Percentiles rank a stretch among this genome's conserved stretches.
phyloP scores from a whole-genome alignment of 2,888 invertebrate genomes.

The Synanthedon vespiformis region DNA sequence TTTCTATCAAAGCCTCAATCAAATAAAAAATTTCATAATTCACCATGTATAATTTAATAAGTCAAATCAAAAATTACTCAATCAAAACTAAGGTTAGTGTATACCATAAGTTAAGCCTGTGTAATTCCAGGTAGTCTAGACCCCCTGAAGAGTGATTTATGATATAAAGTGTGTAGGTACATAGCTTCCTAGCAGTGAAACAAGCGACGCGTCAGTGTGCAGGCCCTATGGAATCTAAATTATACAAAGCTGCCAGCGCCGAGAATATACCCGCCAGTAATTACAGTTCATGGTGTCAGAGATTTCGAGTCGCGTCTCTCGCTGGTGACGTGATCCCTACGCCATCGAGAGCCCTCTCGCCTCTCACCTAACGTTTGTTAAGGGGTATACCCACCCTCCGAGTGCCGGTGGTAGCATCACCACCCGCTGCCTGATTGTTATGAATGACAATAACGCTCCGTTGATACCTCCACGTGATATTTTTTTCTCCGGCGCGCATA shows the following conservation, averaged over 20 bases:
- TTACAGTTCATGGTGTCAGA: conserved; percentile 17
- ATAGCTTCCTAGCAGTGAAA: not conserved
- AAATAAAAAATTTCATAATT: too few relatives aligned
- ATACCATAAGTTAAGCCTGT: too few relatives aligned
- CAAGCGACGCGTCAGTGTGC: conserved; percentile 1
- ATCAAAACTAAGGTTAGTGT: too few relatives aligned
- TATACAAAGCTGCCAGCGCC: conserved; percentile 20
- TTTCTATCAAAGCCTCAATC: too few relatives aligned
- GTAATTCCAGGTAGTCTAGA: too few relatives aligned
- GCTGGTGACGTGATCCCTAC: conserved; percentile 36
- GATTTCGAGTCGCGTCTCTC: conserved; percentile 9
- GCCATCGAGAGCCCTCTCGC: conserved; percentile 37
- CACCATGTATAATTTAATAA: too few relatives aligned
- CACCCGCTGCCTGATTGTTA: conserved; percentile 30
- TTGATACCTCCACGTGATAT: conserved; percentile 50
- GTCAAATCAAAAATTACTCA: too few relatives aligned
- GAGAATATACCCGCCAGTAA: conserved; percentile 4
- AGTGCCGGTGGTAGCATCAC: conserved; percentile 4
- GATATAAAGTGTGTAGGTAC: too few relatives aligned
- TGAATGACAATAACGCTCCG: conserved; percentile 66
- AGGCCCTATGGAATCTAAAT: conserved; percentile 28
- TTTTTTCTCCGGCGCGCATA: conserved; percentile 53
- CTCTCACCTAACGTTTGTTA: conserved; percentile 6
- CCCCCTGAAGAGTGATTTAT: too few relatives aligned
- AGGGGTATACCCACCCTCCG: conserved; percentile 7